Base-by-base conservation (phyloP, 2,888 invertebrate genomes). In the Griposia aprilina region DNA sequence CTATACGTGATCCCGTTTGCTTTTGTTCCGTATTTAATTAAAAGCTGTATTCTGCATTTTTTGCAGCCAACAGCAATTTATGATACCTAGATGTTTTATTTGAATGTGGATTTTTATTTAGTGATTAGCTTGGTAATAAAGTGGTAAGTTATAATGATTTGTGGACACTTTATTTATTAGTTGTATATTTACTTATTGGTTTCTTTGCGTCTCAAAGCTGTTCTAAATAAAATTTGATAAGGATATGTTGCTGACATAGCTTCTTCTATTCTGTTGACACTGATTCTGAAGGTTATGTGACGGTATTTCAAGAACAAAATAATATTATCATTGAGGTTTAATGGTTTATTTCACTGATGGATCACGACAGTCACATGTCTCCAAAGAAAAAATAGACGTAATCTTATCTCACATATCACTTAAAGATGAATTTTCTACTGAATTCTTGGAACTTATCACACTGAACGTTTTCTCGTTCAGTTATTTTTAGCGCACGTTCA, bases 21-120 rank as follows among this genome's bases (percentile, higher is more conserved):
- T 70, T 77, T 80, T 81, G 65, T 78, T 78, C 68, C 71, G 77
- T 82, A 76, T 89, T 88, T 89, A 88, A 88, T 88, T 88, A 89
- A 89, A 88, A 85, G 65, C 69, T 72, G 81, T 82, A 69, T 74
- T 83, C 69, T 74, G 45, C 57, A 66, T 80, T 79, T 68, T 76
- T 63, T 77, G 50, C 41, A 13, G 78, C 52, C 60, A 26, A 23
- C 23, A 60, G 75, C 62, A 72, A 85, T 81, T 80, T 89, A 82
- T 85, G 84, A 83, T 82, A 36, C 23, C 20, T 23, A 68, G 57
- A 36, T 50, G 70, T 80, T 84, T 82, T 82, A 72, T 80, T 63
- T 55, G 11, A 7, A 52, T 62, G n/a, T 55, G 15, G 41, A 69
- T 69, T 81, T 83, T 71, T 72, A 41, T 78, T 80, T 57, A 52